Conservation (phyloP, 1,140 invertebrate genomes). For the Cydia fagiglandana region DNA sequence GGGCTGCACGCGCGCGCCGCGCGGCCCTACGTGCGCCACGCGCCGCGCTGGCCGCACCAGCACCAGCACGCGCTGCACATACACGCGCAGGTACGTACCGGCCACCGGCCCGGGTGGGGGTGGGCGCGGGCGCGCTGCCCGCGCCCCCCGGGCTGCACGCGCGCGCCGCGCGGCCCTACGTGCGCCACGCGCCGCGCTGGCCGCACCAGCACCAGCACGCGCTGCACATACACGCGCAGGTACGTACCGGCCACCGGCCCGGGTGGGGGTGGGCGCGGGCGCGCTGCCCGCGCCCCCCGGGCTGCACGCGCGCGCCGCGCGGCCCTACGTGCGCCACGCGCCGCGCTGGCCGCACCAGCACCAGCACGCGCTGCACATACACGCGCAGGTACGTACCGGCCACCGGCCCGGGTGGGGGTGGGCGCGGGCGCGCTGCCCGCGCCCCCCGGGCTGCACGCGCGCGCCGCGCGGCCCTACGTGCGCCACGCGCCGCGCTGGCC, state of each 20-base stretch:
- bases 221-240: constrained; percentile 52
- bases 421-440: constrained; percentile 45
- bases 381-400: constrained; percentile 40
- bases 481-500: constrained; percentile 64
- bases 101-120: too few relatives aligned
- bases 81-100: constrained; percentile 44
- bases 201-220: constrained; percentile 51
- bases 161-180: constrained; percentile 58
- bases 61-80: constrained; percentile 52
- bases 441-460: constrained; percentile 46
- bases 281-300: constrained; percentile 42
- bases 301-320: constrained; percentile 52
- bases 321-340: constrained; percentile 63
- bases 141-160: constrained; percentile 46
- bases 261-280: constrained; percentile 45
- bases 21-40: constrained; percentile 63
- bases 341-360: constrained; percentile 57
- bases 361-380: constrained; percentile 55
- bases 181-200: constrained; percentile 62
- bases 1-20: constrained; percentile 52
- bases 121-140: constrained; percentile 46
- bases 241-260: too few relatives aligned
- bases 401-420: constrained; percentile 44
- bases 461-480: constrained; percentile 60
- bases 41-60: constrained; percentile 59